Evolutionary conservation across 2,888 invertebrate species (phyloP).

Genomic region (Luffia ferchaultella): DNA sequence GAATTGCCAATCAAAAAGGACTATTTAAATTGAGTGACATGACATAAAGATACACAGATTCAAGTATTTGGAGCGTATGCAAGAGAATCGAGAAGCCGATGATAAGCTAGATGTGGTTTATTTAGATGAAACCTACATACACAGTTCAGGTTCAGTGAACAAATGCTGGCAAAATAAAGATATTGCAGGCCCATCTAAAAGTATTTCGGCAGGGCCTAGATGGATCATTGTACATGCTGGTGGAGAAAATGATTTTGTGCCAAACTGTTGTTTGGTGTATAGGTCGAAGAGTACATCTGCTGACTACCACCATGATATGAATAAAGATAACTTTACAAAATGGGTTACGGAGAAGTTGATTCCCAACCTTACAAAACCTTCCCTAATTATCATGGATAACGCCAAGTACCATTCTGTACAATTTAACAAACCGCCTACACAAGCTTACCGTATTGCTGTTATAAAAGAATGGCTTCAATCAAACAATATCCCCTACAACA

Average conservation of each 20-base stretch:
- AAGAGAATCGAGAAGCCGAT: constrained; percentile 1
- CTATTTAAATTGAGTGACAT: constrained; percentile 12
- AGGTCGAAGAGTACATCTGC: background rate
- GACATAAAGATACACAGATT: constrained; percentile 11
- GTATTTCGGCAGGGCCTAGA: constrained; percentile 1
- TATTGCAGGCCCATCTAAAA: constrained; percentile 4
- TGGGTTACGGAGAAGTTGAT: constrained; percentile 14
- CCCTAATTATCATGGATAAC: constrained; percentile 16
- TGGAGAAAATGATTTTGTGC: constrained; percentile 7
- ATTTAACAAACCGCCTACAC: constrained; percentile 14
- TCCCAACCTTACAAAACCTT: constrained; percentile 14
- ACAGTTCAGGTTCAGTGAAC: constrained; percentile 8
- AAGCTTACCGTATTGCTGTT: constrained; percentile 11
- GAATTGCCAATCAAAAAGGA: constrained; percentile 12
- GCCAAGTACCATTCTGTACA: constrained; percentile 16
- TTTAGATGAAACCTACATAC: constrained; percentile 13
- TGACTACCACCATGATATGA: constrained; percentile 10
- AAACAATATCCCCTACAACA: background rate
- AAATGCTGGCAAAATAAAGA: constrained; percentile 7
- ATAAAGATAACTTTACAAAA: constrained; percentile 13
- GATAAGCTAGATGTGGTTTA: constrained; percentile 8
- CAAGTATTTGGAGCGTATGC: constrained; percentile 7
- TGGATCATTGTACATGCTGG: constrained; percentile 9
- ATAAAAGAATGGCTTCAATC: constrained; percentile 12
- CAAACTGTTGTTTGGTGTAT: background rate